Evolutionary conservation across 64 coral and sea anemone species (phyloP).

Genomic region (Actinia tenebrosa): DNA sequence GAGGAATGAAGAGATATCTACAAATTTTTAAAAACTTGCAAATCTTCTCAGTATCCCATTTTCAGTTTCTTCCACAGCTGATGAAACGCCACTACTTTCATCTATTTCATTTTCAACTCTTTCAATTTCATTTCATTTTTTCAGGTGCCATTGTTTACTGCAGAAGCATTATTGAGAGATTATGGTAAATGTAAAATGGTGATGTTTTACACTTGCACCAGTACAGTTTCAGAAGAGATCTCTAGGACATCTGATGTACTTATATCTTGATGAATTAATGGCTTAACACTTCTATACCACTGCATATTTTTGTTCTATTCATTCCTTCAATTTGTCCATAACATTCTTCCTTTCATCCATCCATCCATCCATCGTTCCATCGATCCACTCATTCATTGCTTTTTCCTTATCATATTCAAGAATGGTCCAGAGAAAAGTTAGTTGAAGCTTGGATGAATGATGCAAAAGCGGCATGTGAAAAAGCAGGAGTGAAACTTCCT

Average conservation of each 20-base stretch:
- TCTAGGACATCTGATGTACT: too few relatives aligned
- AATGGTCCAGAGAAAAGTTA: conserved; percentile 89
- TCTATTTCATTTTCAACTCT: too few relatives aligned
- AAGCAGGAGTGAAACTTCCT: conserved; percentile 83
- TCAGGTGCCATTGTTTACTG: conserved; percentile 78
- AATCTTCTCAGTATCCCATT: too few relatives aligned
- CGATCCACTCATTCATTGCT: too few relatives aligned
- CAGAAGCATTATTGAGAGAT: conserved; percentile 77
- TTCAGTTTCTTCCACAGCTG: too few relatives aligned
- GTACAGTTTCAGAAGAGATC: too few relatives aligned
- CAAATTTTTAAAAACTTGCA: too few relatives aligned
- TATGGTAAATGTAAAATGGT: conserved; percentile 45
- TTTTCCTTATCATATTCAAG: conserved; percentile 7
- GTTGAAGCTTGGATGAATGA: conserved; percentile 94
- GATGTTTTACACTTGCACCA: too few relatives aligned
- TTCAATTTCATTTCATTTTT: neutral
- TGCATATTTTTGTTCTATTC: neutral
- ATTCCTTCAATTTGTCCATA: neutral
- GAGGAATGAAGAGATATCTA: too few relatives aligned
- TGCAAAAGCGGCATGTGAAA: conserved; percentile 80
- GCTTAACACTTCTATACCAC: too few relatives aligned
- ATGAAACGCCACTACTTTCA: neutral
- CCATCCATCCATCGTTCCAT: neutral
- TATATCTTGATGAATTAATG: too few relatives aligned
- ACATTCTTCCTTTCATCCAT: neutral